phyloP scores from a whole-genome alignment of 1,140 invertebrate genomes.

The Limonius californicus region DNA sequence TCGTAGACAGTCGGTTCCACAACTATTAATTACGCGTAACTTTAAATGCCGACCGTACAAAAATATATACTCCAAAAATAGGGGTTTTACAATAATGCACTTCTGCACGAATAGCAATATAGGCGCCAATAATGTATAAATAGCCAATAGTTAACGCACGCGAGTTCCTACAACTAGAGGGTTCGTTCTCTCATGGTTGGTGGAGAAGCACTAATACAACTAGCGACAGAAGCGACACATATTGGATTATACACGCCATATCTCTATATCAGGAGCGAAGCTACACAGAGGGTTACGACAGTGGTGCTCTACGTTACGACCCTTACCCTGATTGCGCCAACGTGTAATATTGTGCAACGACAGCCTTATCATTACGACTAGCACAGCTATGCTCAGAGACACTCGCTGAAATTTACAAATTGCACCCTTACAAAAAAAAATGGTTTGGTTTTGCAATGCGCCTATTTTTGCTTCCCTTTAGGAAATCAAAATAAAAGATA shows the following conservation, averaged over 20 bases:
- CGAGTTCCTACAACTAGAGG: conserved; percentile 10
- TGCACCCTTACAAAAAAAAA: too few species aligned
- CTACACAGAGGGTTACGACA: conserved; percentile 31
- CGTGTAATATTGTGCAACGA: conserved; percentile 44
- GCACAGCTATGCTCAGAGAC: background rate
- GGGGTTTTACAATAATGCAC: conserved; percentile 10
- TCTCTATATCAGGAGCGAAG: conserved; percentile 40
- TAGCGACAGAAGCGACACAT: conserved; percentile 27
- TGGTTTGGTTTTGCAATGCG: too few species aligned
- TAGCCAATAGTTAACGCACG: conserved; percentile 10
- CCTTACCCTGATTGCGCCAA: conserved; percentile 47
- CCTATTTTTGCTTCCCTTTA: too few species aligned
- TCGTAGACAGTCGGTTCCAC: conserved; percentile 5
- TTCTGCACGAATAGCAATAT: conserved; percentile 10
- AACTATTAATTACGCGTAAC: conserved; percentile 14
- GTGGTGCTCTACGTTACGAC: conserved; percentile 43
- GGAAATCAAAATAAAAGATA: too few species aligned
- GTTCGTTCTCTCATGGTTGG: conserved; percentile 37
- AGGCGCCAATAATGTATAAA: conserved; percentile 5
- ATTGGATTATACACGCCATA: conserved; percentile 31
- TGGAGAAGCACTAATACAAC: conserved; percentile 24
- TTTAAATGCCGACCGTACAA: conserved; percentile 20
- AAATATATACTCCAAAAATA: conserved; percentile 25
- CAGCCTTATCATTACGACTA: conserved; percentile 35
- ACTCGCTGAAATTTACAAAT: too few species aligned